Evolutionary conservation across 2,797 vertebrate genomes (phyloP).

Genomic region (Malurus leucopterus): DNA sequence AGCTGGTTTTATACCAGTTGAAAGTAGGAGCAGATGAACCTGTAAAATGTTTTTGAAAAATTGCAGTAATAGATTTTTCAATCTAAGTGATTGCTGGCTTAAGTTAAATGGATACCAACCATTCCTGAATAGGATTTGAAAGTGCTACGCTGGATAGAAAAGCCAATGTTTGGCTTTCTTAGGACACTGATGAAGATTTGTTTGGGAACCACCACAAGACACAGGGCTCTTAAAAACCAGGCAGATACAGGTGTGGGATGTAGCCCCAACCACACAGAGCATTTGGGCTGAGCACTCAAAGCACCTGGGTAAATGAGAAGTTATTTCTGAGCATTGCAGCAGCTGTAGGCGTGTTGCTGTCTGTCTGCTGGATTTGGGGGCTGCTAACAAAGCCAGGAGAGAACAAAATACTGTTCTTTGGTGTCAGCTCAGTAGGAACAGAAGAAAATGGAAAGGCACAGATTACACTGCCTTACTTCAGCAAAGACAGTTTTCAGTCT

Average conservation of each 20-base stretch:
- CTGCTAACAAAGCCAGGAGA: background rate
- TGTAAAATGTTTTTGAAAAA: background rate
- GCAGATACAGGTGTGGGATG: background rate
- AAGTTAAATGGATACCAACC: background rate
- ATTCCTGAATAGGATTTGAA: background rate
- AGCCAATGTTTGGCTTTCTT: background rate
- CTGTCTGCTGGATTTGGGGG: background rate
- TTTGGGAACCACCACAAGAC: background rate
- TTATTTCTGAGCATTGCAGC: background rate
- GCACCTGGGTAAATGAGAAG: background rate
- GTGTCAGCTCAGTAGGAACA: background rate
- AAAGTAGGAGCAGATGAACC: background rate
- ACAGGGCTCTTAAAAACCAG: background rate
- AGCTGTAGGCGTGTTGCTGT: background rate
- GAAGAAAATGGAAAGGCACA: background rate
- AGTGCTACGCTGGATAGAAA: background rate
- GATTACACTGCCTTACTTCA: background rate
- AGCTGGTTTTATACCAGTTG: background rate
- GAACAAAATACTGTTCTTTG: background rate
- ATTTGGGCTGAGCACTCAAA: background rate
- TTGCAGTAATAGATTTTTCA: background rate
- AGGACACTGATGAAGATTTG: background rate
- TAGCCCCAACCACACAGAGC: background rate
- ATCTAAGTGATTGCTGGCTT: background rate
- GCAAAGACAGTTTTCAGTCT: background rate